Base-by-base conservation (phyloP, 2,113 vertebrate species). In the Periophthalmus modestus region DNA sequence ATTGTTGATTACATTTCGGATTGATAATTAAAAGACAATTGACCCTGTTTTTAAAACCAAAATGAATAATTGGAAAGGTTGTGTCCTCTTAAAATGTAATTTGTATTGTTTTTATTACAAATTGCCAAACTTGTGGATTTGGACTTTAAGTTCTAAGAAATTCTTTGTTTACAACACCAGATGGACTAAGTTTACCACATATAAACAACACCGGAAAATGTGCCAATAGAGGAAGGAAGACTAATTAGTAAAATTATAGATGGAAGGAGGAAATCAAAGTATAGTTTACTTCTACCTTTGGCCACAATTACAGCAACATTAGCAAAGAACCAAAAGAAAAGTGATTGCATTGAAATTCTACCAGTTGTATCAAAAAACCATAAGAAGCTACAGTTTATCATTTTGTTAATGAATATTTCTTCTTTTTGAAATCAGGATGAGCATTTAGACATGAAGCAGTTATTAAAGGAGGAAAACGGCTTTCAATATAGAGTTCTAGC, bases 171-270 rank as follows among this genome's bases (percentile, higher is more conserved):
- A 43, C n/a, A 80, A 70, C 71, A 5, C 36, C 67, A 74, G 55
- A 73, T 78, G 79, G n/a, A 61, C 52, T 66, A 43, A 70, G 65
- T 62, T 47, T 23, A 69, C 39, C 24, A 78, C 83, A 80, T 85
- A 65, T 72, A 72, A 76, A 76, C 47, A 12, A 14, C 46, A 55
- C 36, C 33, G 4, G 71, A 62, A 28, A 34, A 68, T 66, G 15
- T 75, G 63, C 21, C 61, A 13, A 46, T 61, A 57, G 15, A 67
- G 36, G 73, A 62, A 72, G 67, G 63, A 65, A 73, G 12, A 24
- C 57, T 16, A 7, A 34, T 62, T 52, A 33, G 62, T 65, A 34
- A 39, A 65, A 39, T 65, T 65, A 65, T 39, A 39, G 34, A 19
- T n/a, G 33, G 18, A 65, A 62, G 34, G 24, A 10, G 36, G 62